These are phyloP conservation scores for Panopea generosa DNA, from an alignment of 2,888 invertebrate species.

Conservation along the genomic window DNA sequence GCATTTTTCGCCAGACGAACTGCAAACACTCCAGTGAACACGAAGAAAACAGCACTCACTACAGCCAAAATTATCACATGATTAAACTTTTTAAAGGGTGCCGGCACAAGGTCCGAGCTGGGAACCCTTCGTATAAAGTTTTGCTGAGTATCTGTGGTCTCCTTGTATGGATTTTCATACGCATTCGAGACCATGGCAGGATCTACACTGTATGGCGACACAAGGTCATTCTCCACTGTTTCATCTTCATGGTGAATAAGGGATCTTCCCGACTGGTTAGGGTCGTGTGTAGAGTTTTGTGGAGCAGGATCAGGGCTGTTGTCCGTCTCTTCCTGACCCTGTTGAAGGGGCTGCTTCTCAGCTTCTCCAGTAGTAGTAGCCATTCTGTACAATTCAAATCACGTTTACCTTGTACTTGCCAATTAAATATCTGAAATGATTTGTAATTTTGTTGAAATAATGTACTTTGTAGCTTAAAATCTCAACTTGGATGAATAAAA, in stretches of 20 bases:
- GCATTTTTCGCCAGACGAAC: conserved; percentile 74
- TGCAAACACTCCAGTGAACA: conserved; percentile 75
- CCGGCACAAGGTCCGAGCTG: conserved; percentile 77
- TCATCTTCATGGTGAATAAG: conserved; percentile 59
- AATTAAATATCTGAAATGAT: too few relatives aligned
- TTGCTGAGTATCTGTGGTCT: conserved; percentile 78
- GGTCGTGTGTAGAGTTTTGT: conserved; percentile 46
- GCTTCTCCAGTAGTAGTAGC: conserved; percentile 38
- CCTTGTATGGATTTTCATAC: conserved; percentile 79
- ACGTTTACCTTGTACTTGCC: too few relatives aligned
- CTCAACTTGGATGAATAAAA: too few relatives aligned
- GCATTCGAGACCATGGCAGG: conserved; percentile 72
- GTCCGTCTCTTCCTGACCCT: conserved; percentile 56
- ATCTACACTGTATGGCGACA: conserved; percentile 72
- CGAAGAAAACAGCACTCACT: conserved; percentile 73
- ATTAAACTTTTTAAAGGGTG: conserved; percentile 77
- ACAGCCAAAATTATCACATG: conserved; percentile 76
- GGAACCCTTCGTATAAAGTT: conserved; percentile 76
- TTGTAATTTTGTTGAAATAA: too few relatives aligned
- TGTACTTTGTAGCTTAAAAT: too few relatives aligned
- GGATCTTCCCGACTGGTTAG: conserved; percentile 59
- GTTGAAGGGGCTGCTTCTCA: conserved; percentile 71
- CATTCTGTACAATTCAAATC: too few relatives aligned
- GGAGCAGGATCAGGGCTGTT: conserved; percentile 42
- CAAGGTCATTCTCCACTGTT: conserved; percentile 55